These are phyloP conservation scores for Lordiphosa mommai DNA, from an alignment of 1,140 invertebrate species.

Conservation along the genomic window DNA sequence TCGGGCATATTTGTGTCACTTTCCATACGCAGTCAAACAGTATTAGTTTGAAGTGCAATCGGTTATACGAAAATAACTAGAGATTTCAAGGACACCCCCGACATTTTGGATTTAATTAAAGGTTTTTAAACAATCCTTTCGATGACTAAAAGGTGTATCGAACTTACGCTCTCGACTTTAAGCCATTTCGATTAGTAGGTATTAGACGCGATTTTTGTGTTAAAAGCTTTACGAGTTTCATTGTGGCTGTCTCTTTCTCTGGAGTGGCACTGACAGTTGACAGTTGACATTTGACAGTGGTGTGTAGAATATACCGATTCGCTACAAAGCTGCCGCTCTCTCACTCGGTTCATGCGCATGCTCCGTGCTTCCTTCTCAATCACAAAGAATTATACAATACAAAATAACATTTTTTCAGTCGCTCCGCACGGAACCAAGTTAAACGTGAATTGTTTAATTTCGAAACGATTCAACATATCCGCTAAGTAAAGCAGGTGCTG, in stretches of 20 bases:
- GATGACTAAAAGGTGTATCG: too few relatives aligned
- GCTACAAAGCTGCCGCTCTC: background rate
- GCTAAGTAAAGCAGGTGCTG: background rate
- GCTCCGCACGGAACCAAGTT: slow-evolving; percentile 1
- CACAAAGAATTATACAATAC: slow-evolving; percentile 57
- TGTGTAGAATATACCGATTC: background rate
- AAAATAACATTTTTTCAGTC: slow-evolving; percentile 45
- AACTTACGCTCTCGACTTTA: too few relatives aligned
- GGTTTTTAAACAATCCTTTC: too few relatives aligned
- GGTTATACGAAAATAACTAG: too few relatives aligned
- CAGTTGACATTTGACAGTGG: background rate
- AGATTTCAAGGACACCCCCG: too few relatives aligned
- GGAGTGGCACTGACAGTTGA: background rate
- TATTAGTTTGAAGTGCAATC: too few relatives aligned
- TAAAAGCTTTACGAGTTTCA: background rate
- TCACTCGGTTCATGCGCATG: slow-evolving; percentile 33
- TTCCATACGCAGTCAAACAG: too few relatives aligned
- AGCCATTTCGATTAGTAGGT: background rate
- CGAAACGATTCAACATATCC: background rate
- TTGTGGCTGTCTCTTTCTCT: background rate
- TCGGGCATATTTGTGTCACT: too few relatives aligned
- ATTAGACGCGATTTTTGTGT: background rate
- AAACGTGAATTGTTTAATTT: background rate
- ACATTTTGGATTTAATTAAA: too few relatives aligned
- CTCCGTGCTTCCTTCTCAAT: slow-evolving; percentile 1